phyloP scores from a whole-genome alignment of 2,113 vertebrate genomes.

The Brevimyrus niger region DNA sequence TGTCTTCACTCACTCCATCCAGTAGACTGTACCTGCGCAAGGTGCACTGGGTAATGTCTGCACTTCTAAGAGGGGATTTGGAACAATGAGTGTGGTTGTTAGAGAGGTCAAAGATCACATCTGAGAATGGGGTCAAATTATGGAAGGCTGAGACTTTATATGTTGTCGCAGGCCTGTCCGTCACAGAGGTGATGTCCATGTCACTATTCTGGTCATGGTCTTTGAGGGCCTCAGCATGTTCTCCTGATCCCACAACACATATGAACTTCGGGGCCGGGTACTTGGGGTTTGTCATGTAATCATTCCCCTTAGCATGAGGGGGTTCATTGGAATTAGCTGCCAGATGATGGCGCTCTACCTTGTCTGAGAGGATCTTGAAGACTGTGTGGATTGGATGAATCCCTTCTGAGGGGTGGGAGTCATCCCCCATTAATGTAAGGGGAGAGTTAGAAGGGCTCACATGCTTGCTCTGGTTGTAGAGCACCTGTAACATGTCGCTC shows the following conservation, averaged over 20 bases:
- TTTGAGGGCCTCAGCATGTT: not conserved
- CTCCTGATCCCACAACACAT: not conserved
- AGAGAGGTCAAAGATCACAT: not conserved
- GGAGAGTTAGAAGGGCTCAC: constrained; percentile 13
- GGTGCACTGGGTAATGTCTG: not conserved
- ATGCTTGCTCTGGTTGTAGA: constrained; percentile 17
- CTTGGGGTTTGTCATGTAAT: not conserved
- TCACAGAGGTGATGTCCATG: not conserved
- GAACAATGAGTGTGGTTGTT: not conserved
- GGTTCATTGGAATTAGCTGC: not conserved
- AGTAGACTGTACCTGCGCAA: not conserved
- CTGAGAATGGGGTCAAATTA: not conserved
- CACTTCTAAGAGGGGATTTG: not conserved
- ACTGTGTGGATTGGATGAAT: not conserved
- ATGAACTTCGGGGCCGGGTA: not conserved
- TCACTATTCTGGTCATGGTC: not conserved
- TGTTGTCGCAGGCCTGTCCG: not conserved
- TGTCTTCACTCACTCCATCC: not conserved
- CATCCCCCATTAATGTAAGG: not conserved
- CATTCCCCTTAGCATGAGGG: not conserved
- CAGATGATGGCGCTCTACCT: not conserved
- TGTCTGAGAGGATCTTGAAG: not conserved
- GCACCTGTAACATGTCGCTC: constrained; percentile 10
- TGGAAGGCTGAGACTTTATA: not conserved
- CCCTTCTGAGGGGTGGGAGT: constrained; percentile 2